Conservation (phyloP, 2,888 invertebrate species). For the Cephus nigrinus region DNA sequence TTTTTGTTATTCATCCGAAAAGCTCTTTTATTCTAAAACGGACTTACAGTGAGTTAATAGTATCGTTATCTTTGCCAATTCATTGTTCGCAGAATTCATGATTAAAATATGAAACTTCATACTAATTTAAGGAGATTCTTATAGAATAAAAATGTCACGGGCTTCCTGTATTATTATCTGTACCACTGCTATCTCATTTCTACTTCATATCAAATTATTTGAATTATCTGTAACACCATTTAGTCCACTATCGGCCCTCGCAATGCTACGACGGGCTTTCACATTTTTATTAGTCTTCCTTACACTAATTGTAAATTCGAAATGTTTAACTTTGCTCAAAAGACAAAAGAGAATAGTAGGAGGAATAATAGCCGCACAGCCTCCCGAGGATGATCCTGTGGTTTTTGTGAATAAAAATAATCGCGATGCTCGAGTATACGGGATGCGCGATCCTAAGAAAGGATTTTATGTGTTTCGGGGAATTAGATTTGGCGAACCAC, state of each 20-base stretch:
- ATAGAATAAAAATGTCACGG: not conserved
- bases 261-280: not conserved
- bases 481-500: slow-evolving; percentile 76
- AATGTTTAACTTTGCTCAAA: slow-evolving; percentile 18
- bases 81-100: not conserved
- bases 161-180: not conserved
- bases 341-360: slow-evolving; percentile 72
- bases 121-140: not conserved
- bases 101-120: not conserved
- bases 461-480: slow-evolving; percentile 80
- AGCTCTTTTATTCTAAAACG: too few species aligned
- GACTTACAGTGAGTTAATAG: not conserved
- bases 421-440: slow-evolving; percentile 74
- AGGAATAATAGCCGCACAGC: slow-evolving; percentile 74
- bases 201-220: not conserved
- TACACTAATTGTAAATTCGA: not conserved
- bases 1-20: not conserved
- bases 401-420: slow-evolving; percentile 75
- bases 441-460: slow-evolving; percentile 71
- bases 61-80: not conserved
- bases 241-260: not conserved
- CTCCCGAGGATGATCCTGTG: slow-evolving; percentile 79
- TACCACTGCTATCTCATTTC: not conserved
- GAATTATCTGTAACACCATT: not conserved
- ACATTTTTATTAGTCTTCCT: not conserved